Evolutionary conservation across 2,797 vertebrate genomes (phyloP), one percentile per base, ranked within the genome.

Genomic region (Petrocephalus sullivani): DNA sequence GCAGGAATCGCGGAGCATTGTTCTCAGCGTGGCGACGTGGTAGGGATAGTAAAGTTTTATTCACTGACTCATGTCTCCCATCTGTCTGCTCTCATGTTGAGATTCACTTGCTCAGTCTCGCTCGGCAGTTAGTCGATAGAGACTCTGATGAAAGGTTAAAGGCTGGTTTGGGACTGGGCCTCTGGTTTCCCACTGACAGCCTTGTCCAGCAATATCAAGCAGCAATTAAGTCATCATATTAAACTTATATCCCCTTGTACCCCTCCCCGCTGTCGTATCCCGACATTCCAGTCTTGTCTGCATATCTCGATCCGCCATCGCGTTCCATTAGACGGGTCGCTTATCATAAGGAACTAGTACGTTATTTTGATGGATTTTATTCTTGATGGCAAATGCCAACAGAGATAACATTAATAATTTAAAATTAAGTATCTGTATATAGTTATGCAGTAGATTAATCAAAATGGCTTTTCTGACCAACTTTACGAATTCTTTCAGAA

Each of bases 81-180:
- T 67, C 71, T 75, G 71, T 75, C 71, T 19, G 37, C 71, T 41
- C 37, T 46, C 71, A 7, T 19, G 33, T 56, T 16, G n/a, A 21
- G 19, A 67, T 23, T 71, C n/a, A 71, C 64, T 56, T 28, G 4
- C 49, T 12, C 21, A 53, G 23, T 84, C 82, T 84, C 23, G 21
- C 21, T n/a, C 46, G n/a, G 51, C 82, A 53, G 41, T 84, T 23
- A 53, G 82, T 54, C 82, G 54, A 53, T 84, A 1, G n/a, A 54
- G 82, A 84, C 82, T 82, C 4, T 28, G 46, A 53, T 53, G 82
- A 49, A 84, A 84, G 82, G 82, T 84, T 84, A 84, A 84, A 84
- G 82, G 82, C 41, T 33, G n/a, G 49, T 84, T 84, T 3, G 82
- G 49, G 51, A 83, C 21, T 56, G 49, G 41, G 51, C 46, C 21